Base-by-base conservation (phyloP, 2,888 invertebrate genomes). In the Caenorhabditis drosophilae region DNA sequence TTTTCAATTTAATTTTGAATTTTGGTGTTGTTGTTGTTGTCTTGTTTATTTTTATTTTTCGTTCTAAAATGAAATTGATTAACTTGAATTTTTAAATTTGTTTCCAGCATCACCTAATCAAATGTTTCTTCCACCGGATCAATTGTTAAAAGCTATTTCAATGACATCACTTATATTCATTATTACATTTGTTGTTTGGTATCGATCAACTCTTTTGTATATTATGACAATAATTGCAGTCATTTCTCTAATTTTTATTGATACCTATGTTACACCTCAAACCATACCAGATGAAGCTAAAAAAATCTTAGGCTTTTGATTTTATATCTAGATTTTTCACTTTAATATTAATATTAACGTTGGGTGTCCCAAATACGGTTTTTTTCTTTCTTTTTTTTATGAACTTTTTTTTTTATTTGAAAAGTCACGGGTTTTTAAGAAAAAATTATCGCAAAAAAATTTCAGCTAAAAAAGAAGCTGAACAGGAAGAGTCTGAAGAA, bases 161-260 rank as follows among this genome's bases (percentile, higher is more conserved):
- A 57, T 76, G 52, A 51, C 67, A 16, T 68, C 79, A 26, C 70
- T 81, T n/a, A 55, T 74, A 36, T 41, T 57, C 27, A 72, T 76
- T 27, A 67, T 77, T 50, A 59, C 68, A 20, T 76, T 81, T 60
- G 72, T 81, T 40, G 59, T 78, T 46, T 68, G 67, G 60, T 66
- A 68, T 25, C 59, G 67, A 46, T 73, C 73, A n/a, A 42, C 55
- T 20, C 41, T 68, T 34, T 60, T 75, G 27, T 60, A 66, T 48
- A 16, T 74, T 35, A 59, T 73, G 35, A 67, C 66, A n/a, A 59
- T 59, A 11, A 51, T 73, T 34, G 63, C 72, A 1, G 53, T 75
- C 9, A 54, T 74, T 27, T 50, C 67, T 27, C 48, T 75, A 15
- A 57, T 70, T 40, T 41, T 70, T 42, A 75, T 78, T 44, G 78